phyloP scores from a whole-genome alignment of 2,113 vertebrate genomes.

The Myotis yumanensis region DNA sequence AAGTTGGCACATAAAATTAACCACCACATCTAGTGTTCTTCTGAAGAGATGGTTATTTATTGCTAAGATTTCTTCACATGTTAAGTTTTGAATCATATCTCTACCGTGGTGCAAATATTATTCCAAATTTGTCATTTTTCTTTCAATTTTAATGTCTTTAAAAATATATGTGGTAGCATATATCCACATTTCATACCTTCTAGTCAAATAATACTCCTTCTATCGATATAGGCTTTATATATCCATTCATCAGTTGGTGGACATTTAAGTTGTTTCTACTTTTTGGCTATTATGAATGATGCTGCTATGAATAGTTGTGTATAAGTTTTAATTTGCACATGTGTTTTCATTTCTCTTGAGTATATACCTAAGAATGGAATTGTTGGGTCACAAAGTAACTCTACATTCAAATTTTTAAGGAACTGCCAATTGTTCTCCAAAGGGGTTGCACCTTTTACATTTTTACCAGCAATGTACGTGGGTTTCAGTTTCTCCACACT shows the following conservation, averaged over 20 bases:
- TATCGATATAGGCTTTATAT: not conserved
- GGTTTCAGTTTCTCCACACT: not conserved
- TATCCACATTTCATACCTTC: not conserved
- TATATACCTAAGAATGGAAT: not conserved
- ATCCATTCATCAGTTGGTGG: not conserved
- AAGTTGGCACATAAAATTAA: not conserved
- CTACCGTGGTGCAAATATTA: not conserved
- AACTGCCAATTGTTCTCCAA: not conserved
- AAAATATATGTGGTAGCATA: not conserved
- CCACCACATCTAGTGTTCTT: not conserved
- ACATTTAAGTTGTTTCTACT: not conserved
- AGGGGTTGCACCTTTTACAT: not conserved
- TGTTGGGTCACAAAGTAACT: not conserved
- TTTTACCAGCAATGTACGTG: not conserved
- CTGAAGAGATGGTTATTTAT: not conserved
- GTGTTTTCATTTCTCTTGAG: not conserved
- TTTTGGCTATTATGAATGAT: not conserved
- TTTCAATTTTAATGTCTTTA: not conserved
- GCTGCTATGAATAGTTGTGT: not conserved
- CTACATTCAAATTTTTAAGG: not conserved
- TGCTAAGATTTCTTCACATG: not conserved
- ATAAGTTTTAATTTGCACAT: not conserved
- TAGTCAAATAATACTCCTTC: not conserved
- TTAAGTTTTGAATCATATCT: slow-evolving; percentile 20
- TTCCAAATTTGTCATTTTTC: slow-evolving; percentile 4